Conservation (phyloP, 2,888 invertebrate genomes). For the Leptodirus hochenwartii region DNA sequence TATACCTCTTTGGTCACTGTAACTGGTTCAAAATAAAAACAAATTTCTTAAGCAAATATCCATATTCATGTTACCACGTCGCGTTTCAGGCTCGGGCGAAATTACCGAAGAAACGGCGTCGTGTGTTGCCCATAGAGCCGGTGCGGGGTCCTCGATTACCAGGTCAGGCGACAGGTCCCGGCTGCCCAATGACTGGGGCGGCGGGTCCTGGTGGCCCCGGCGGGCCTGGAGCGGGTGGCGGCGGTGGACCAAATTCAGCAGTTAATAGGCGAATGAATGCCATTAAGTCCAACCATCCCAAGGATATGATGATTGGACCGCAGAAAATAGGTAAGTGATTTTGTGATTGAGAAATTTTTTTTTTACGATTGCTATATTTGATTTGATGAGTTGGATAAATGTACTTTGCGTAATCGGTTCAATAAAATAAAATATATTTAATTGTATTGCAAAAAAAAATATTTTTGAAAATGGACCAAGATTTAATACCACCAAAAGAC, state of each 20-base stretch:
- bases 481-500: no score
- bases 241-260: slow-evolving; percentile 34
- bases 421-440: not conserved
- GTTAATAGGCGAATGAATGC: slow-evolving; percentile 69
- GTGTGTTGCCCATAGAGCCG: slow-evolving; percentile 92
- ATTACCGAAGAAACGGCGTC: slow-evolving; percentile 92
- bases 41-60: no score
- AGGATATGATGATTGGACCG: slow-evolving; percentile 43
- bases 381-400: no score
- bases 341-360: no score
- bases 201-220: slow-evolving; percentile 6
- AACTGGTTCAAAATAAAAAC: no score
- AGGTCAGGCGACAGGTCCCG: slow-evolving; percentile 23
- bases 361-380: no score
- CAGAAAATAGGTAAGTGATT: slow-evolving; percentile 53
- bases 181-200: slow-evolving; percentile 24
- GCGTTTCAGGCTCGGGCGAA: slow-evolving; percentile 78
- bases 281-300: slow-evolving; percentile 72
- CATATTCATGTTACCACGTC: no score
- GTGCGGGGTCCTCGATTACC: slow-evolving; percentile 49
- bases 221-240: slow-evolving; percentile 25
- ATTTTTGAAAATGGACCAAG: no score
- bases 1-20: no score
- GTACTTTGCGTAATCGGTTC: slow-evolving; percentile 1
- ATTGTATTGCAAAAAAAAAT: no score